Percentiles rank a stretch among this genome's conserved stretches.
phyloP scores from a whole-genome alignment of 1,140 invertebrate species.

The Melipona quadrifasciata region DNA sequence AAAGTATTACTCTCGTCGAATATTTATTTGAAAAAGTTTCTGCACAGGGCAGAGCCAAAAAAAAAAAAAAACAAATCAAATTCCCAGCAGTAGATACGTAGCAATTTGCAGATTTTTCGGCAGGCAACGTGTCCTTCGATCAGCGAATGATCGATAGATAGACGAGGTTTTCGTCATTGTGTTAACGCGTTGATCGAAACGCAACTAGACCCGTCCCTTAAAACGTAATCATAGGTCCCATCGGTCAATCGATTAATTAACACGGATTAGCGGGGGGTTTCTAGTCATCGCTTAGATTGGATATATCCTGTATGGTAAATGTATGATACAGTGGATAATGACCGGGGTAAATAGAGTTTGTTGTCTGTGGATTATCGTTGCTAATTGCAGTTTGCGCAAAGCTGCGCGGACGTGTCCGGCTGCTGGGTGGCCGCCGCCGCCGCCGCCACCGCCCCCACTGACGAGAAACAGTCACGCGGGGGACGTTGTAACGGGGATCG shows the following conservation, averaged over 20 bases:
- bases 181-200: background rate
- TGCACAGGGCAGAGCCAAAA: too few species aligned
- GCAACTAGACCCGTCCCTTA: too few species aligned
- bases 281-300: conserved; percentile 61
- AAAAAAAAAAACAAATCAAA: background rate
- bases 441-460: too few species aligned
- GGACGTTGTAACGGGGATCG: background rate
- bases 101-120: background rate
- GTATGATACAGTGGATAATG: conserved; percentile 62
- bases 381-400: conserved; percentile 48
- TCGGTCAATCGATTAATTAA: conserved; percentile 60
- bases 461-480: conserved; percentile 25
- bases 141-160: too few species aligned
- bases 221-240: conserved; percentile 22
- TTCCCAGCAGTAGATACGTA: too few species aligned
- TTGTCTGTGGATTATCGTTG: conserved; percentile 46
- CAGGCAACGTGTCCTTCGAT: background rate
- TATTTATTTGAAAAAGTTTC: background rate
- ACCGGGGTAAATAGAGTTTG: conserved; percentile 55
- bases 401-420: background rate
- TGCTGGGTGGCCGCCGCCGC: background rate
- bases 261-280: conserved; percentile 34
- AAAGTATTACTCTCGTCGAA: too few species aligned
- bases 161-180: background rate
- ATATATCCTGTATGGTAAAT: conserved; percentile 53